Evolutionary conservation across 2,113 vertebrate species (phyloP).

Genomic region (Xiphorhynchus elegans): DNA sequence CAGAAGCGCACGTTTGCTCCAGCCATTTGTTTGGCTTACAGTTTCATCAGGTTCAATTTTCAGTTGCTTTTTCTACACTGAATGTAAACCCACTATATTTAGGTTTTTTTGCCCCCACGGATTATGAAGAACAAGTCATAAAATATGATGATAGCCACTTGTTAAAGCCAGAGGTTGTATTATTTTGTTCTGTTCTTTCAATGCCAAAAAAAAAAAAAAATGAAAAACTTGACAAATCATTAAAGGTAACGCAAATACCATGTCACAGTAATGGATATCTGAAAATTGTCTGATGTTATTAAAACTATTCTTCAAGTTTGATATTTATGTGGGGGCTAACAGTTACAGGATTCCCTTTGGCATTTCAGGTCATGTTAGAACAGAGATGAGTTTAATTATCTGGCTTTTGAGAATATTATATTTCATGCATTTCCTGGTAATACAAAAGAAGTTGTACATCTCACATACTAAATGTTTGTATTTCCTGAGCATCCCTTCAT

Average conservation of each 20-base stretch:
- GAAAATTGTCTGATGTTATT: neutral
- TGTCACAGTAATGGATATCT: neutral
- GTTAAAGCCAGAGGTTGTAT: neutral
- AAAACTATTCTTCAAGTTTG: neutral
- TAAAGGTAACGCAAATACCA: neutral
- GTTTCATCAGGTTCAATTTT: neutral
- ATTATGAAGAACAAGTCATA: neutral
- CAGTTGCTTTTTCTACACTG: neutral
- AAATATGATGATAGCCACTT: neutral
- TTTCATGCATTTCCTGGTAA: accelerated
- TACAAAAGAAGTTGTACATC: neutral
- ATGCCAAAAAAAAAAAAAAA: neutral
- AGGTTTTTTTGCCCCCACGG: neutral
- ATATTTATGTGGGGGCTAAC: neutral
- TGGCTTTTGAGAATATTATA: neutral
- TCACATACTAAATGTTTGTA: neutral
- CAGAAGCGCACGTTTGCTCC: neutral
- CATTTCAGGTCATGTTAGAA: neutral
- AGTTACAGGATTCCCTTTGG: neutral
- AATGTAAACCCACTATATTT: neutral
- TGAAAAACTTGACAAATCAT: neutral
- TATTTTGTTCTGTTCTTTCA: neutral
- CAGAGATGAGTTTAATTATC: neutral
- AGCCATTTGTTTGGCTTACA: neutral
- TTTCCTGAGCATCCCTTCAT: neutral